phyloP scores from a whole-genome alignment of 2,797 vertebrate genomes.

The Amniataba percoides region DNA sequence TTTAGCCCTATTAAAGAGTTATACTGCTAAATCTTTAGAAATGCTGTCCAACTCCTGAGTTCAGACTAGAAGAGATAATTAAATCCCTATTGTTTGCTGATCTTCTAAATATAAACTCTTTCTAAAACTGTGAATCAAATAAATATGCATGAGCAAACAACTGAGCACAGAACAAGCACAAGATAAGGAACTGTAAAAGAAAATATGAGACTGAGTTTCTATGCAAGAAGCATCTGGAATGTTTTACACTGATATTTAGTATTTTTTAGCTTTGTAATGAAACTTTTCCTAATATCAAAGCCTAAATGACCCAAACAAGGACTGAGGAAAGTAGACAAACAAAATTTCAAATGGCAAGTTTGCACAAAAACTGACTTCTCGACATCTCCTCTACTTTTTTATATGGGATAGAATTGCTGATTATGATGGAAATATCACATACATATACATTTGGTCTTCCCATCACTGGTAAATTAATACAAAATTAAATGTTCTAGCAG shows the following conservation, averaged over 20 bases:
- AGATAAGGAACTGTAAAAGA: not conserved
- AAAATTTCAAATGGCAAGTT: too few relatives aligned
- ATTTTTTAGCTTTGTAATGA: too few relatives aligned
- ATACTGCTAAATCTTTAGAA: not conserved
- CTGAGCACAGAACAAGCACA: constrained; percentile 1
- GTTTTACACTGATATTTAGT: not conserved
- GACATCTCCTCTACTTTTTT: not conserved
- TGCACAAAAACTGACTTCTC: not conserved
- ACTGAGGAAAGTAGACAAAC: not conserved
- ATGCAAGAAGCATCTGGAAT: not conserved
- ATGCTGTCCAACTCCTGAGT: not conserved
- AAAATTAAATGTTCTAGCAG: too few relatives aligned
- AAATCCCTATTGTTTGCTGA: constrained; percentile 31
- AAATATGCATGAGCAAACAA: constrained; percentile 29
- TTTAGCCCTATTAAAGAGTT: not conserved
- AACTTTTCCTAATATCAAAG: not conserved
- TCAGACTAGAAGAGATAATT: constrained; percentile 1
- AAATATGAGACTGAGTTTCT: not conserved
- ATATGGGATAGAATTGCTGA: not conserved
- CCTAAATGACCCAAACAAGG: not conserved
- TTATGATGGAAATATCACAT: not conserved
- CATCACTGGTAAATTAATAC: too few relatives aligned
- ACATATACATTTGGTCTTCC: not conserved
- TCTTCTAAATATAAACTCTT: constrained; percentile 36
- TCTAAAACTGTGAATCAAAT: constrained; percentile 22